Evolutionary conservation across 2,113 vertebrate genomes (phyloP), one percentile per base, ranked within the genome.

Genomic region (Poecile atricapillus): DNA sequence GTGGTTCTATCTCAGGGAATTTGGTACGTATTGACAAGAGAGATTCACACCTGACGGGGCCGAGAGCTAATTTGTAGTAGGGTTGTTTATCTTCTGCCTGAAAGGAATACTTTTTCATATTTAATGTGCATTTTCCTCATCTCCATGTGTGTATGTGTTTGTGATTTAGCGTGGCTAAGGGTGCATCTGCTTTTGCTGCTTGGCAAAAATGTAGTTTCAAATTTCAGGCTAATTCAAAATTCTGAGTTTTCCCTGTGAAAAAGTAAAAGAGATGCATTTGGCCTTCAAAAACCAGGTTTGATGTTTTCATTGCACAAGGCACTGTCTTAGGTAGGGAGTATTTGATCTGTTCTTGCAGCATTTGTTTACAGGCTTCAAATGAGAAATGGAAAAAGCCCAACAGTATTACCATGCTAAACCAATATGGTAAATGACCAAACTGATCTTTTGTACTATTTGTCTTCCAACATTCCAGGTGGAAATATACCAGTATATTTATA

Each of bases 401-500:
- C 44, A 74, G 71, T 52, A 90, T 95, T 89, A 74, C 90, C 76
- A 84, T 68, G 76, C 76, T 96, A 93, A 92, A 87, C 68, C 88
- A 90, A 96, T 97, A 97, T 80, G 88, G 83, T 85, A 96, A 97
- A 90, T 98, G 97, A 98, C 98, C 97, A 97, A 96, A 90, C 87
- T 94, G 93, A 97, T 98, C 88, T 97, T 91, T 28, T 67, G 85
- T 94, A 91, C 94, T 93, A 92, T 88, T 95, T 90, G 86, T 98
- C 95, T 98, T 97, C 97, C 95, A 94, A 35, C 73, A 89, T 94
- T 97, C 94, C 96, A 96, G 95, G 97, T 98, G 97, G 96, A 97
- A 95, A 94, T 93, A 87, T 95, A 94, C 90, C 91, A 96, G 95
- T 95, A 91, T 33, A 90, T 93, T 96, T 97, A 75, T 52, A 79